A percentile compares a stretch with the other conserved stretches of the same genome.
Evolutionary conservation across 2,888 invertebrate species (phyloP).

Genomic region (Odontomyia ornata): DNA sequence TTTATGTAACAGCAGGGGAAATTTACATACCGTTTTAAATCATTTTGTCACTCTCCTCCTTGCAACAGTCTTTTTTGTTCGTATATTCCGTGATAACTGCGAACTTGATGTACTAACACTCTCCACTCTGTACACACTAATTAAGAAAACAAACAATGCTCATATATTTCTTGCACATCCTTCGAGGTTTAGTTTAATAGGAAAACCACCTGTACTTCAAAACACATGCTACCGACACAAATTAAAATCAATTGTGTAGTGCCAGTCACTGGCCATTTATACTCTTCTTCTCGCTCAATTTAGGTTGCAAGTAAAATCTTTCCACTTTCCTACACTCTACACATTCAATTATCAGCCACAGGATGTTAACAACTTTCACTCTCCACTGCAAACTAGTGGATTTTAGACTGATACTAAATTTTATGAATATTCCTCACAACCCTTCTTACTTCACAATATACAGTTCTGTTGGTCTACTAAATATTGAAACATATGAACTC

Average conservation of each 20-base stretch:
- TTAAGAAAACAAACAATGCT: neutral
- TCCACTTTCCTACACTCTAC: neutral
- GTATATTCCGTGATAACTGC: no score
- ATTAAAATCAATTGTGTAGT: neutral
- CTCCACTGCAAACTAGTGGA: neutral
- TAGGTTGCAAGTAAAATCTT: neutral
- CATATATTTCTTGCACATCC: constrained; percentile 9
- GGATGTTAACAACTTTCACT: constrained; percentile 9
- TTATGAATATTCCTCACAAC: no score
- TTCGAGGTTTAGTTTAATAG: neutral
- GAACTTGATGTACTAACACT: neutral
- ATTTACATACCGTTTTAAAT: constrained; percentile 31
- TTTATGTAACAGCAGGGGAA: constrained; percentile 21
- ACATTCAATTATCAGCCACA: neutral
- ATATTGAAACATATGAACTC: no score
- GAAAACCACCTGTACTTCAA: constrained; percentile 24
- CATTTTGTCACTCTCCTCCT: neutral
- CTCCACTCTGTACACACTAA: neutral
- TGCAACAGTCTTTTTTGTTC: neutral
- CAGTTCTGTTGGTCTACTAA: no score
- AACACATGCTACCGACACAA: constrained; percentile 21
- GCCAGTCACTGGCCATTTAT: neutral
- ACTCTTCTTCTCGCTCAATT: neutral
- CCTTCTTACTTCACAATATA: no score
- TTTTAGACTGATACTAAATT: neutral